Base-by-base conservation (phyloP, 2,888 invertebrate species). In the Catotricha subobsoleta region DNA sequence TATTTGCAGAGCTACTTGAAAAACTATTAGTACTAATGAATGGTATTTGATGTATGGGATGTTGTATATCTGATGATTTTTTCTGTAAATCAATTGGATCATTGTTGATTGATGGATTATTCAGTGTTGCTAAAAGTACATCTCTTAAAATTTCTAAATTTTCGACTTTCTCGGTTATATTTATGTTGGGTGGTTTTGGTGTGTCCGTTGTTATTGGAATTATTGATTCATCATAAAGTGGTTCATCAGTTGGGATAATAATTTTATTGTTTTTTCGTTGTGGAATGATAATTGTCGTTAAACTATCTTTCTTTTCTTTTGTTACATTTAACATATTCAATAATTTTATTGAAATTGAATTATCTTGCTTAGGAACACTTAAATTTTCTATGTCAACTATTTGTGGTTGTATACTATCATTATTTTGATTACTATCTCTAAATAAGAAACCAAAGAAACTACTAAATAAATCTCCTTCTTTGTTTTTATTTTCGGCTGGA, bases 301-400 rank as follows among this genome's bases (percentile, higher is more conserved):
- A 30, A 15, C 15, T 38, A 34, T 46, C 43, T 29, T 46, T 18
- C 21, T 46, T 42, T 29, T 43, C 33, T 43, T 47, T 45, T 40
- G 40, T 48, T 43, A 46, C 34, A 49, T 51, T 40, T 46, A 40
- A 18, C 12, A 40, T 33, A 13, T 30, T 21, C 15, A 40, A 23
- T 15, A 40, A 12, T 5, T 29, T 30, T 8, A 39, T n/a, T 21
- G 39, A 13, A 9, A 35, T 30, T 13, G 35, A 21, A 19, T 30
- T 34, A 39, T 45, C 42, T 28, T 45, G n/a, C 28, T 46, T 41
- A 30, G 43, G 34, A 43, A 47, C 45, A 38, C 39, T 48, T 45
- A 47, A 28, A 48, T 50, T 41, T 47, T 48, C 34, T 39, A 47
- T n/a, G n/a, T 39, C 18, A 20, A 13, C 21, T 38, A 19, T 19